Evolutionary conservation across 2,797 vertebrate species (phyloP).

Genomic region (Anguilla pacifica): DNA sequence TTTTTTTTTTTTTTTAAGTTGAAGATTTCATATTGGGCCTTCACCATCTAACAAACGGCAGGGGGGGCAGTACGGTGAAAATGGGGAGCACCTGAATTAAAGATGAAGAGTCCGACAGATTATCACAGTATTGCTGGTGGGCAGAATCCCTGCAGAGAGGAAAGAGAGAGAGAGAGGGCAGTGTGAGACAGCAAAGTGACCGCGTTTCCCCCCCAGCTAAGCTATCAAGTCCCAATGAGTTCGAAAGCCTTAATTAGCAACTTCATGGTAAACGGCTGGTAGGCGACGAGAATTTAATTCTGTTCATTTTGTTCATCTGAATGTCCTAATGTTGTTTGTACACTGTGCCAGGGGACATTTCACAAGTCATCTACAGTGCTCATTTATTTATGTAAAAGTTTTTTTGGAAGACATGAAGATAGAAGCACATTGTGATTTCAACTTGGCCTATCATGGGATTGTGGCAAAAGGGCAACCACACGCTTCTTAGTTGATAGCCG

Average conservation of each 20-base stretch:
- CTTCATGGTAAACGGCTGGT: not conserved
- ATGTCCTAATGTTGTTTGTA: not conserved
- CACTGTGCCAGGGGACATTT: not conserved
- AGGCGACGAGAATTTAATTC: not conserved
- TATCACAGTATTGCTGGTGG: slow-evolving; percentile 63
- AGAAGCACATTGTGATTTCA: not conserved
- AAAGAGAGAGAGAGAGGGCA: slow-evolving; percentile 16
- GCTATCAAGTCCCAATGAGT: not conserved
- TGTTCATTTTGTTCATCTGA: not conserved
- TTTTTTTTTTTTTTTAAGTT: not conserved
- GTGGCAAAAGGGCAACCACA: not conserved
- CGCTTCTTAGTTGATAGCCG: not conserved
- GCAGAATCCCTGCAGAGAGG: slow-evolving; percentile 63
- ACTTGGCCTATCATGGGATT: not conserved
- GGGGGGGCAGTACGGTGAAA: not conserved
- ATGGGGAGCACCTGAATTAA: slow-evolving; percentile 3
- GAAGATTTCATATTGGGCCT: slow-evolving; percentile 6
- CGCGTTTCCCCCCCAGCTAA: not conserved
- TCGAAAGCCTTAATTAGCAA: not conserved
- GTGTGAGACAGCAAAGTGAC: not conserved
- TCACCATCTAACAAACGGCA: not conserved
- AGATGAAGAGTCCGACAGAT: slow-evolving; percentile 14
- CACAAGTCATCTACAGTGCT: not conserved
- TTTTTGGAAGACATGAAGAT: no score
- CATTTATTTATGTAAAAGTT: no score